Evolutionary conservation across 2,888 invertebrate species (phyloP).

Genomic region (Agrotis ipsilon): DNA sequence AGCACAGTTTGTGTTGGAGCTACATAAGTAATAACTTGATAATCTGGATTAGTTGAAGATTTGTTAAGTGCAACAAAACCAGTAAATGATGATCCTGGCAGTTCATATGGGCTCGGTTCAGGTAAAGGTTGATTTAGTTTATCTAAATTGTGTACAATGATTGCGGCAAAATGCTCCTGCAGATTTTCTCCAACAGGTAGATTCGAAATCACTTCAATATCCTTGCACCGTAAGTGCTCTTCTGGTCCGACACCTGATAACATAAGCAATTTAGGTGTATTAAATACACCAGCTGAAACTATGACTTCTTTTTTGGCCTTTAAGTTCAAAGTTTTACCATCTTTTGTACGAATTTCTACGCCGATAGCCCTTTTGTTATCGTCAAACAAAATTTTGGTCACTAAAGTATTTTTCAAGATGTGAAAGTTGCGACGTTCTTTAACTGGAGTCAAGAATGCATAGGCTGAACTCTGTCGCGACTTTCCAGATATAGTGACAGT

Average conservation of each 20-base stretch:
- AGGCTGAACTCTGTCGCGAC: slow-evolving; percentile 82
- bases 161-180: slow-evolving; percentile 67
- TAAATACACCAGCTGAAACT: slow-evolving; percentile 70
- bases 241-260: slow-evolving; percentile 74
- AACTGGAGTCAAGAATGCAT: slow-evolving; percentile 73
- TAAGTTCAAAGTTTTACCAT: slow-evolving; percentile 57
- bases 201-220: slow-evolving; percentile 67
- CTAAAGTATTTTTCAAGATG: slow-evolving; percentile 68
- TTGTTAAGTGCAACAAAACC: slow-evolving; percentile 66
- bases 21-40: slow-evolving; percentile 56
- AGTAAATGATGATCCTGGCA: slow-evolving; percentile 56
- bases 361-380: slow-evolving; percentile 60
- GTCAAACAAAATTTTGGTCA: slow-evolving; percentile 66
- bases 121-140: slow-evolving; percentile 79
- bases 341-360: slow-evolving; percentile 59
- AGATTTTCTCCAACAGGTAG: slow-evolving; percentile 75
- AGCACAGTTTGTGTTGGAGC: slow-evolving; percentile 34
- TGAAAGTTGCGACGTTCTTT: slow-evolving; percentile 67
- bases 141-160: slow-evolving; percentile 59
- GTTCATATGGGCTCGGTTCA: slow-evolving; percentile 57
- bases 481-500: slow-evolving; percentile 67
- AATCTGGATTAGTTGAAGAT: slow-evolving; percentile 63
- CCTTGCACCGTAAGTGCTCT: slow-evolving; percentile 63
- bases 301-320: slow-evolving; percentile 71
- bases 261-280: slow-evolving; percentile 73